A percentile compares a stretch with the other conserved stretches of the same genome.
Evolutionary conservation across 2,113 vertebrate genomes (phyloP).

Genomic region (Crotalus tigris): DNA sequence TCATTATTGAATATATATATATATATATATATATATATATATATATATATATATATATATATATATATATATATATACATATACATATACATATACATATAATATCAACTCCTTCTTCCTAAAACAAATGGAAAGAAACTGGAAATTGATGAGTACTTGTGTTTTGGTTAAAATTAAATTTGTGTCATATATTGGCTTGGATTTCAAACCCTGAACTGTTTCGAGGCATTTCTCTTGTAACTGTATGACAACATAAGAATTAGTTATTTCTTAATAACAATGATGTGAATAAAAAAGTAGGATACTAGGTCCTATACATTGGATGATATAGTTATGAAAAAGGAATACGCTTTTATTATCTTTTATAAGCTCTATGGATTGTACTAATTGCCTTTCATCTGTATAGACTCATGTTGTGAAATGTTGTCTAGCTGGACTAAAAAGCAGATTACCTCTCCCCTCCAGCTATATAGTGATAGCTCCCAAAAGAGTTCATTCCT

Average conservation of each 20-base stretch:
- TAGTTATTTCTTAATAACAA: background rate
- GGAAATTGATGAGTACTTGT: background rate
- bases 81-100: no score
- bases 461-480: background rate
- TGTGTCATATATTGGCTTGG: background rate
- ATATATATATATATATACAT: no score
- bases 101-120: background rate
- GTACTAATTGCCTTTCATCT: background rate
- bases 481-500: background rate
- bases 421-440: background rate
- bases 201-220: background rate
- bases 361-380: background rate
- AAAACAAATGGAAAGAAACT: background rate
- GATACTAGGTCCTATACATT: background rate
- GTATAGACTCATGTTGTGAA: background rate
- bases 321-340: background rate
- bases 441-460: background rate
- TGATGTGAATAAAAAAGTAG: background rate
- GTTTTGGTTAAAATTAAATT: background rate
- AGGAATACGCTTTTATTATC: background rate
- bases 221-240: background rate
- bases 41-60: no score
- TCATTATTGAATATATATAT: no score
- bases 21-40: no score
- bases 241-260: background rate